Evolutionary conservation across 2,113 vertebrate genomes (phyloP), one percentile per base, ranked within the genome.

Genomic region (Tyrannus savana): DNA sequence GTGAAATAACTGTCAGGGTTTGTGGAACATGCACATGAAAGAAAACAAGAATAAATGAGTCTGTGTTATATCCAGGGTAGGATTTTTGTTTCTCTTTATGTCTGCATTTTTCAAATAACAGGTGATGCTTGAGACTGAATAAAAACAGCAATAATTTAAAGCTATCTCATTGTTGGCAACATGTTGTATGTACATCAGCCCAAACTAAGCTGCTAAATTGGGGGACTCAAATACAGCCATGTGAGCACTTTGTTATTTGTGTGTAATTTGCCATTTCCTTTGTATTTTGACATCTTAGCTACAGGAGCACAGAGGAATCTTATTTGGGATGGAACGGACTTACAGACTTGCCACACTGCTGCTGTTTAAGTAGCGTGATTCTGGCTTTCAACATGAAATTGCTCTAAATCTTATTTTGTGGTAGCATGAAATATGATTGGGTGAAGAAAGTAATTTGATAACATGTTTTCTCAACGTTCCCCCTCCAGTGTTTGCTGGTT

Each of bases 401-500:
- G 85, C 87, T 91, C 71, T 96, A 96, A 97, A 96, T 71, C 28
- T 81, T 86, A 95, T 97, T 97, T 97, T 85, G 77, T 90, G 80
- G 96, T 93, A 95, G 96, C 96, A 95, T 96, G 96, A 97, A 97
- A 93, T 87, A 86, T 95, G 97, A 97, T 97, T 97, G 97, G 94
- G 86, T 84, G 76, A 95, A 96, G 86, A 95, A 96, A 92, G 86
- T 92, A 85, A 94, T 96, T 95, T 49, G 67, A 89, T 93, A 95
- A 94, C 87, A 66, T 50, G 75, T 96, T 96, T 91, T 83, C 91
- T 92, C 67, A 90, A 80, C 86, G 35, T 86, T 88, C 46, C 35
- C 52, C 35, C 37, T 71, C 82, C 55, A 41, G 81, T 52, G 8
- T 81, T 80, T 90, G 69, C 68, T 90, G 71, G 7, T 76, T 92